Evolutionary conservation across 2,113 vertebrate species (phyloP), one percentile per base, ranked within the genome.

Genomic region (Cephalopholis sonnerati): DNA sequence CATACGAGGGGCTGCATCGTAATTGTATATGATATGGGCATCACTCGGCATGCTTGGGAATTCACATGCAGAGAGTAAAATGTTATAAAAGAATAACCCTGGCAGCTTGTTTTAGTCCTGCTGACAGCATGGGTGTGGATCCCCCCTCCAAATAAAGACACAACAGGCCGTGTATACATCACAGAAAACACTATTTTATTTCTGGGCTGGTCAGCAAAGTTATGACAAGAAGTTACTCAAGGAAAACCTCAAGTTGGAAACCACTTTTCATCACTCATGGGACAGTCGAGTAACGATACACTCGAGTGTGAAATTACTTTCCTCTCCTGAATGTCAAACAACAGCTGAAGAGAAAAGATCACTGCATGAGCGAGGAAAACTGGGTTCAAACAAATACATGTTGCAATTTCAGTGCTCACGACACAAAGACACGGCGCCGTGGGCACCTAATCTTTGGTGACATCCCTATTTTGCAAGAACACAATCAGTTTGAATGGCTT

Each of bases 171-270:
- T 44, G 17, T 17, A 17, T 0, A 18, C 64, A 48, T 48, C 32
- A 48, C 22, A 50, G 74, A 61, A 57, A 87, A 32, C 32, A 51
- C 4, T 24, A 11, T 5, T 91, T 87, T 89, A 79, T 79, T 91
- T 89, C 53, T 71, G 27, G 13, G 77, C 24, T 41, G 36, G 53
- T 70, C 29, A 71, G 74, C 68, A 79, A 1, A 15, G 39, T 74
- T 51, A 48, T 63, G 58, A 88, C 16, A 68, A 29, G 74, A 79
- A 63, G 24, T 57, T 46, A 65, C 64, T 76, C 16, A 71, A 74
- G 25, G 29, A 61, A 39, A 74, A 76, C 4, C 0, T 27, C 54
- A 62, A 54, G 25, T 81, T 16, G 36, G 57, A 73, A 67, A 62
- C 27, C 36, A 29, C 27, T 46, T 80, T 77, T 82, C 16, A 73